Evolutionary conservation across 2,888 invertebrate species (phyloP).

Genomic region (Megamerina dolium): DNA sequence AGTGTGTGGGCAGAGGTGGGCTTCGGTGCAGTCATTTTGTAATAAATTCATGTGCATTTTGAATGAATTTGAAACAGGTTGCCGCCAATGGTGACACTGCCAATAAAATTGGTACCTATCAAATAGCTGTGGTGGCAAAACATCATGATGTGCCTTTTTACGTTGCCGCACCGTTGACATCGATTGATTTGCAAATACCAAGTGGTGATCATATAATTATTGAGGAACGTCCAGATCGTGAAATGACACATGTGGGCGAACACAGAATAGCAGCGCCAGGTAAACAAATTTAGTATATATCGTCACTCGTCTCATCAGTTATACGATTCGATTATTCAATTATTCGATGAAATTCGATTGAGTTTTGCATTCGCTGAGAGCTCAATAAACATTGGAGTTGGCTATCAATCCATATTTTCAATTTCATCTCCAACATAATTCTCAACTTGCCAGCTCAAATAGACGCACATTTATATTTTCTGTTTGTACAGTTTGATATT

Average conservation of each 20-base stretch:
- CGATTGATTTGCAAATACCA: slow-evolving; percentile 74
- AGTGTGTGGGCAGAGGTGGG: slow-evolving; percentile 1
- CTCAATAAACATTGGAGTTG: too few species aligned
- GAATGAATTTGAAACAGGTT: slow-evolving; percentile 52
- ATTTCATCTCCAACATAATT: too few species aligned
- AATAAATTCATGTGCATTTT: background rate
- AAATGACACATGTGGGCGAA: slow-evolving; percentile 87
- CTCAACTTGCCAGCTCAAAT: too few species aligned
- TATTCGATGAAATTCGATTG: too few species aligned
- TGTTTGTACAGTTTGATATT: too few species aligned
- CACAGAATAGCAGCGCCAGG: slow-evolving; percentile 82
- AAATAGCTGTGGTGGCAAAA: slow-evolving; percentile 88
- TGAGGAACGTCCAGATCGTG: slow-evolving; percentile 85
- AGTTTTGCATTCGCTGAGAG: too few species aligned
- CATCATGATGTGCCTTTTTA: slow-evolving; percentile 91
- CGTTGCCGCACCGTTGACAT: slow-evolving; percentile 88
- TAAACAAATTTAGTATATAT: too few species aligned
- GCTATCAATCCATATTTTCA: too few species aligned
- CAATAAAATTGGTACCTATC: slow-evolving; percentile 97
- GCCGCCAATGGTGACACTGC: slow-evolving; percentile 97
- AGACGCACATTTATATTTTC: too few species aligned
- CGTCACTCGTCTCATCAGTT: too few species aligned
- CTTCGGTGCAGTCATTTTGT: background rate
- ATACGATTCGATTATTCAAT: too few species aligned
- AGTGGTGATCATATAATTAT: slow-evolving; percentile 85